phyloP scores from a whole-genome alignment of 2,888 invertebrate genomes.

The Mythimna albipuncta region DNA sequence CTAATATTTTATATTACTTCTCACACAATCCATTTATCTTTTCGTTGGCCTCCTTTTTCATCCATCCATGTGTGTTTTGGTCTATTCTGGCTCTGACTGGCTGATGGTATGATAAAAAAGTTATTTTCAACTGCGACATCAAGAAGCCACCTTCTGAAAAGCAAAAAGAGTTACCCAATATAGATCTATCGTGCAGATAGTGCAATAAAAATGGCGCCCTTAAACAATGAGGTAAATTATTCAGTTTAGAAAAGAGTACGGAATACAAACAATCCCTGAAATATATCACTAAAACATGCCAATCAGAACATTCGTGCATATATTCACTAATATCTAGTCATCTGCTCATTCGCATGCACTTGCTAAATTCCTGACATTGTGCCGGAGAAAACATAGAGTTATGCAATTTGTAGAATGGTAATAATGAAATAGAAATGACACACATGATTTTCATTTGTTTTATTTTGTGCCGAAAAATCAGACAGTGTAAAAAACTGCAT shows the following conservation, averaged over 20 bases:
- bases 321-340: conserved; percentile 12
- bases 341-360: conserved; percentile 53
- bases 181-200: background rate
- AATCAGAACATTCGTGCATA: conserved; percentile 13
- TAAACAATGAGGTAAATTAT: background rate
- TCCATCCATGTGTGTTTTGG: no score
- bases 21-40: no score
- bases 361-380: conserved; percentile 69
- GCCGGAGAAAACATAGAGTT: conserved; percentile 60
- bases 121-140: no score
- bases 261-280: background rate
- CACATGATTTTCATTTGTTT: background rate
- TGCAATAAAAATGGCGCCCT: background rate
- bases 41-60: no score
- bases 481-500: background rate
- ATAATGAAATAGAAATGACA: background rate
- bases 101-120: no score
- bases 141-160: background rate
- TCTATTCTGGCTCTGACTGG: no score
- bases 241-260: background rate
- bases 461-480: background rate
- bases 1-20: no score
- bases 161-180: background rate
- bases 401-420: conserved; percentile 38
- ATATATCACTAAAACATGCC: background rate